These are phyloP conservation scores for Disparrhopalites patrizii DNA, from an alignment of 2,888 invertebrate species.

Conservation along the genomic window DNA sequence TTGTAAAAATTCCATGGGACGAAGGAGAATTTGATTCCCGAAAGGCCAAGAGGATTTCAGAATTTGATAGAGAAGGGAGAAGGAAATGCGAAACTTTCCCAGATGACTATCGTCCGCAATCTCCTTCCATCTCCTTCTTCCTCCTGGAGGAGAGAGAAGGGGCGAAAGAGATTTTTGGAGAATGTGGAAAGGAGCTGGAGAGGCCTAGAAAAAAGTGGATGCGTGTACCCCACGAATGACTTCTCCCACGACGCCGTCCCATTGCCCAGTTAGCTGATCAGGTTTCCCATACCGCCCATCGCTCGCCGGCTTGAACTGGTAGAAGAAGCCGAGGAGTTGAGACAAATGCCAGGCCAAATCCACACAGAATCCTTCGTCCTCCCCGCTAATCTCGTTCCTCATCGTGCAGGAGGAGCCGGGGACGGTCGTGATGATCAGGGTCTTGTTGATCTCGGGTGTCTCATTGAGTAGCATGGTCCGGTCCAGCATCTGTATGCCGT, in stretches of 20 bases:
- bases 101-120: no score
- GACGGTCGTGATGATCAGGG: constrained; percentile 42
- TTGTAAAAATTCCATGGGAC: no score
- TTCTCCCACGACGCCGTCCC: constrained; percentile 88
- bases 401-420: constrained; percentile 35
- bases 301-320: constrained; percentile 79
- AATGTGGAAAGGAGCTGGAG: no score
- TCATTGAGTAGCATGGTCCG: constrained; percentile 40
- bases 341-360: constrained; percentile 57
- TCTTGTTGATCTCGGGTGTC: constrained; percentile 41
- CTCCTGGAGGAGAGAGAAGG: no score
- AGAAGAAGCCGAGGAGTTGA: constrained; percentile 77
- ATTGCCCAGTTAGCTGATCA: constrained; percentile 77
- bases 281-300: constrained; percentile 79
- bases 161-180: no score
- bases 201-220: no score
- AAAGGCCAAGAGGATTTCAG: no score
- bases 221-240: constrained; percentile 78
- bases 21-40: no score
- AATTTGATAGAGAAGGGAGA: no score
- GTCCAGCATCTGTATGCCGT: constrained; percentile 40
- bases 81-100: no score
- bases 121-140: no score
- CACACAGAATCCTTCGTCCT: constrained; percentile 54
- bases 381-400: constrained; percentile 30